Conservation (phyloP, 2,113 vertebrate genomes). For the Prinia subflava region DNA sequence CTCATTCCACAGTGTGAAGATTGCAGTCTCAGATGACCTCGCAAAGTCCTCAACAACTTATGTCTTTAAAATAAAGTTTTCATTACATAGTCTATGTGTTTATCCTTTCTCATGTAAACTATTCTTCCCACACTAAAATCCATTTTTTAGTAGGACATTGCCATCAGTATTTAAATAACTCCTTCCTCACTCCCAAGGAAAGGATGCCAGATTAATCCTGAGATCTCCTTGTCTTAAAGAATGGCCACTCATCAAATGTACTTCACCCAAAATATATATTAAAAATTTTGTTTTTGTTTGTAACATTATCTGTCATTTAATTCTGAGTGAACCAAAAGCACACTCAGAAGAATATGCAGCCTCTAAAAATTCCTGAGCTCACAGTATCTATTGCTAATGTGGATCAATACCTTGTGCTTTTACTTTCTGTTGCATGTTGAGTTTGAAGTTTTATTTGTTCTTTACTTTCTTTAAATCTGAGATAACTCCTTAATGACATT, state of each 20-base stretch:
- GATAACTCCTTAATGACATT: background rate
- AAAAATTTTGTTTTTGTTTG: background rate
- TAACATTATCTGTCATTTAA: background rate
- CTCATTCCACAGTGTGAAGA: background rate
- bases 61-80: background rate
- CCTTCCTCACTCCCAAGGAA: background rate
- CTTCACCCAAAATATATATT: background rate
- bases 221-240: background rate
- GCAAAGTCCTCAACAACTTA: background rate
- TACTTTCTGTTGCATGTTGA: background rate
- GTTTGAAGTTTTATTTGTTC: background rate
- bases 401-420: background rate
- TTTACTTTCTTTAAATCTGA: background rate
- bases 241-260: background rate
- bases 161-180: background rate
- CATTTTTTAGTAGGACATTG: background rate
- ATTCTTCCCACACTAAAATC: background rate
- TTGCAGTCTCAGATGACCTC: background rate
- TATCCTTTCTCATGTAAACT: background rate
- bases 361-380: background rate
- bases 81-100: background rate
- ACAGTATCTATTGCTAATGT: background rate
- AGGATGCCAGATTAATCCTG: background rate
- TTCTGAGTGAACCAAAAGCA: background rate
- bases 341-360: background rate